Evolutionary conservation across 1,140 invertebrate genomes (phyloP).

Genomic region (Diorhabda elongata): DNA sequence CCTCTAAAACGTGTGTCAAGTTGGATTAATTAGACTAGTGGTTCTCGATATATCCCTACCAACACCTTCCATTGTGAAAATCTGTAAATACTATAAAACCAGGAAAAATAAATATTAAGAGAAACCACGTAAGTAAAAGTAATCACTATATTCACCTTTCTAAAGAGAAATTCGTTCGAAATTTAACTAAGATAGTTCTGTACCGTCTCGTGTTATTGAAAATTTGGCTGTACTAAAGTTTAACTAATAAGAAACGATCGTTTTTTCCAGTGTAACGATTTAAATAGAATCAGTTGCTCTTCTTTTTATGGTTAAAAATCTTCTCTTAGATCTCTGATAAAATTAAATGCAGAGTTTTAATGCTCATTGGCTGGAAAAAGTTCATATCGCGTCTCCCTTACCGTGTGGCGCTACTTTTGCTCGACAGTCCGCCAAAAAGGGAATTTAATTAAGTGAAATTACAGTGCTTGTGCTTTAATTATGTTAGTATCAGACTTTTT

Average conservation of each 20-base stretch:
- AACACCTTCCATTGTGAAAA: too few relatives aligned
- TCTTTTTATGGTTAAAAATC: conserved; percentile 50
- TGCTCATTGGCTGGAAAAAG: conserved; percentile 51
- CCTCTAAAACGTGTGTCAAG: too few relatives aligned
- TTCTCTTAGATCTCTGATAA: conserved; percentile 50
- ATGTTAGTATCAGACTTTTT: conserved; percentile 52
- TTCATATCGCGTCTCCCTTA: conserved; percentile 44
- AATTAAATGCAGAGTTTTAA: conserved; percentile 52
- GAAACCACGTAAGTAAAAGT: too few relatives aligned
- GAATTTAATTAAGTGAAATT: conserved; percentile 56
- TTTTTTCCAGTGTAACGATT: conserved; percentile 14
- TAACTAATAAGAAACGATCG: not conserved
- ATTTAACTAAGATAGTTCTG: too few relatives aligned
- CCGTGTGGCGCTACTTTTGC: conserved; percentile 32
- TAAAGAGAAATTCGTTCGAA: too few relatives aligned
- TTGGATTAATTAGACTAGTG: too few relatives aligned
- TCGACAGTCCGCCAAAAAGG: conserved; percentile 44
- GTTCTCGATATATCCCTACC: too few relatives aligned
- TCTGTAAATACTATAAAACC: too few relatives aligned
- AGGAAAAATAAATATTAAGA: too few relatives aligned
- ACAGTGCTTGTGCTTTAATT: conserved; percentile 55
- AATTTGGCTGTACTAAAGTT: not conserved
- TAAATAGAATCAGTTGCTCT: conserved; percentile 30
- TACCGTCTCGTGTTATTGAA: too few relatives aligned
- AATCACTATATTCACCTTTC: too few relatives aligned